Percentiles rank a stretch among this genome's conserved stretches.
phyloP scores from a whole-genome alignment of 2,888 invertebrate species.

The Eurois occulta region DNA sequence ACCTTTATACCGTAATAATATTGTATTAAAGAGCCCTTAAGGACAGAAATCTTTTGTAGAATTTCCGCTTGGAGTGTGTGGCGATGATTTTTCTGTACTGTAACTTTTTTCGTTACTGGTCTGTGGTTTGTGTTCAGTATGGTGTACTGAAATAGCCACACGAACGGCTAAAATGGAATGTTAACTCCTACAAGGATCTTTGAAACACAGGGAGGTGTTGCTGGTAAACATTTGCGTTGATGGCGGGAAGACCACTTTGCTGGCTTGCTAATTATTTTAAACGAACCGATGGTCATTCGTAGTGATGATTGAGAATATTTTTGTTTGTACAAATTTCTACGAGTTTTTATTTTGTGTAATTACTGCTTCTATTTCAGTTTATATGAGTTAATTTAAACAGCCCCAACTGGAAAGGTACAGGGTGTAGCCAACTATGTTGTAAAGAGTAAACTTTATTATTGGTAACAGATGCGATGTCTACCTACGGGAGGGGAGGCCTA shows the following conservation, averaged over 20 bases:
- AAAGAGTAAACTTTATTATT: conserved; percentile 44
- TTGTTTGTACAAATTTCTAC: neutral
- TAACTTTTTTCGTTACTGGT: neutral
- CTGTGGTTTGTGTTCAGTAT: no score
- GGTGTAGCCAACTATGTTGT: conserved; percentile 21
- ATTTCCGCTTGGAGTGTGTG: conserved; percentile 42
- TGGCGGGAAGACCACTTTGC: neutral
- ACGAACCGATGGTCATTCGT: neutral
- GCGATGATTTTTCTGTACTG: conserved; percentile 46
- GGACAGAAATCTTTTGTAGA: conserved; percentile 69
- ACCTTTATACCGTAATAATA: conserved; percentile 77
- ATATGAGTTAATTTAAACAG: conserved; percentile 7
- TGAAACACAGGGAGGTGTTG: neutral
- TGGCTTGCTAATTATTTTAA: neutral
- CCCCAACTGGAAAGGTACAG: neutral
- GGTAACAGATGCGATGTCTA: conserved; percentile 32
- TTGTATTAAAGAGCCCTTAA: conserved; percentile 73
- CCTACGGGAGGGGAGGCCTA: neutral
- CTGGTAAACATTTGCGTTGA: neutral
- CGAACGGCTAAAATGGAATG: neutral
- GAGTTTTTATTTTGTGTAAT: neutral
- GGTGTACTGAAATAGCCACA: neutral
- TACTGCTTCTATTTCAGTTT: neutral
- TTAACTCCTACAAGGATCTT: neutral
- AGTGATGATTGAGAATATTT: neutral